Evolutionary conservation across 2,113 vertebrate species (phyloP).

Genomic region (Clinocottus analis): DNA sequence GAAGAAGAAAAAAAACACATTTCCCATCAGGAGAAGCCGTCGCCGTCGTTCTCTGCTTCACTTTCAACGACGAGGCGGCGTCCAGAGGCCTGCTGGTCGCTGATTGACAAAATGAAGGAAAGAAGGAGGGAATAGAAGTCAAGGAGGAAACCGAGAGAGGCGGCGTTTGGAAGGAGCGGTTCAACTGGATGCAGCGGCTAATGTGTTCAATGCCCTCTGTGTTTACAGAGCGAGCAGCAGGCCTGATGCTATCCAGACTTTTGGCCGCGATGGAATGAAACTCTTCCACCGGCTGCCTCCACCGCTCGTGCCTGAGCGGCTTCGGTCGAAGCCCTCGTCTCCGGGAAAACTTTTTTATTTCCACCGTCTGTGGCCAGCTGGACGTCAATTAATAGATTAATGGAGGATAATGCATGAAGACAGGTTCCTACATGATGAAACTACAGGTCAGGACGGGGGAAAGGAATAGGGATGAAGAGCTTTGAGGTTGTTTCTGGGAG

Average conservation of each 20-base stretch:
- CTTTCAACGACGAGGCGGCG: not conserved
- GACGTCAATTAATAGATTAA: not conserved
- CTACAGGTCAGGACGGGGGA: not conserved
- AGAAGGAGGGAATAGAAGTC: conserved; percentile 35
- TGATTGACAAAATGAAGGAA: conserved; percentile 17
- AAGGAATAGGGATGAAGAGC: not conserved
- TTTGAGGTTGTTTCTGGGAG: not conserved
- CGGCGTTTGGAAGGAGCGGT: conserved; percentile 59
- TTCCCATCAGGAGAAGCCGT: not conserved
- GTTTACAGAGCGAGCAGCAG: conserved; percentile 72
- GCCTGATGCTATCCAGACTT: conserved; percentile 81
- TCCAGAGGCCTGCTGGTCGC: not conserved
- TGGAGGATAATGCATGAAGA: not conserved
- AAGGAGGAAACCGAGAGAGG: conserved; percentile 14
- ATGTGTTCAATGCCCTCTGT: conserved; percentile 74
- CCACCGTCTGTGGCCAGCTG: not conserved
- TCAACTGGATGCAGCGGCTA: conserved; percentile 70
- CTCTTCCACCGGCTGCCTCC: conserved; percentile 64
- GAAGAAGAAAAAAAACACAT: not conserved
- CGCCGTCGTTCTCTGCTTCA: not conserved
- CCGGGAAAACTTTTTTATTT: too few species aligned
- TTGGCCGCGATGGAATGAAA: conserved; percentile 78
- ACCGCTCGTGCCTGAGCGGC: conserved; percentile 58
- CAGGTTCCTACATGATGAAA: not conserved
- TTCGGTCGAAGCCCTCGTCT: too few species aligned